phyloP scores from a whole-genome alignment of 2,888 invertebrate genomes.

The Clostera curtula region DNA sequence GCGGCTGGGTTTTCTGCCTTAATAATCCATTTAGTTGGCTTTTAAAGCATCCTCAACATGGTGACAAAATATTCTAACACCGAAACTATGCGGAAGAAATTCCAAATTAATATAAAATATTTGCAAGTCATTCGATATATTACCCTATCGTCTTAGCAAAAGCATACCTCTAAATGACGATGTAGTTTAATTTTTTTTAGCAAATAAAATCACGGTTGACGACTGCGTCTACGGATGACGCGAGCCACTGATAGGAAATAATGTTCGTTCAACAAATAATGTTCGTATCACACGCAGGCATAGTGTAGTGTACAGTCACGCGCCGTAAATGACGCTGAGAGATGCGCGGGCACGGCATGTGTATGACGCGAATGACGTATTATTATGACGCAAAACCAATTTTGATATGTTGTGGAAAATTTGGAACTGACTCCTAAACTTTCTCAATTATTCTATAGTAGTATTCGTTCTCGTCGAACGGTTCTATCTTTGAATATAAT shows the following conservation, averaged over 20 bases:
- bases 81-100: no score
- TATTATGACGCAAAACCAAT: constrained; percentile 26
- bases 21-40: no score
- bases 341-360: constrained; percentile 26
- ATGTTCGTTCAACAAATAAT: constrained; percentile 11
- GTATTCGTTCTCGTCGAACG: constrained; percentile 12
- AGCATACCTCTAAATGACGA: no score
- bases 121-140: no score
- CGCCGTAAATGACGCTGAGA: constrained; percentile 26
- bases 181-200: constrained; percentile 2
- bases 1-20: no score
- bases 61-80: no score
- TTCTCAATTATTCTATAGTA: no score
- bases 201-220: constrained; percentile 8
- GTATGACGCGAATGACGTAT: constrained; percentile 33
- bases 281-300: constrained; percentile 9
- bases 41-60: no score
- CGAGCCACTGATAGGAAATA: constrained; percentile 10
- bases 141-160: no score
- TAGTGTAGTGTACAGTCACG: constrained; percentile 24
- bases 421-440: no score
- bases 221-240: constrained; percentile 7
- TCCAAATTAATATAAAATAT: no score
- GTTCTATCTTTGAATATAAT: constrained; percentile 12
- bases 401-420: constrained; percentile 28